Conservation (phyloP, 2,888 invertebrate genomes). For the Cataglyphis altisquamis region DNA sequence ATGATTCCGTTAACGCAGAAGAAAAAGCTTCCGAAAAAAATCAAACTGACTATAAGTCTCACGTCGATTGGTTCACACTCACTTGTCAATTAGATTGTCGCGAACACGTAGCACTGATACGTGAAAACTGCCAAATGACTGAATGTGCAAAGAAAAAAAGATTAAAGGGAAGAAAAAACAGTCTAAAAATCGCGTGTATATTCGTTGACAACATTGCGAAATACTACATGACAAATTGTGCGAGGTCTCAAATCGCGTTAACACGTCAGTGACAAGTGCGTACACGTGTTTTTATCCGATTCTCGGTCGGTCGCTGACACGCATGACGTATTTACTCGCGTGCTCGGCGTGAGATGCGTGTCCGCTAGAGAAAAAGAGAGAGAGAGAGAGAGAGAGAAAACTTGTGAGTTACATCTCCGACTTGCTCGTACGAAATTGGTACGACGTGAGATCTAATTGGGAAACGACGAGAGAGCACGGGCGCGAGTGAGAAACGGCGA, state of each 20-base stretch:
- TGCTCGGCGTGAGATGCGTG: slow-evolving; percentile 15
- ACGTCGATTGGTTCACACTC: not conserved
- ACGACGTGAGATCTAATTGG: slow-evolving; percentile 34
- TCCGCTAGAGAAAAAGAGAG: not conserved
- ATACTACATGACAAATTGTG: slow-evolving; percentile 32
- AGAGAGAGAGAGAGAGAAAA: not conserved
- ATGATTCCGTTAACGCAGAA: not conserved
- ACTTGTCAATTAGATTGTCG: not conserved
- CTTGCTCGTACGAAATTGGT: slow-evolving; percentile 9
- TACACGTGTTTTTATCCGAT: slow-evolving; percentile 49
- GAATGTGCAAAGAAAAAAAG: not conserved
- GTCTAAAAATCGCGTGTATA: not conserved
- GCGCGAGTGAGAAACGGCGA: not conserved
- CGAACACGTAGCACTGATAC: not conserved
- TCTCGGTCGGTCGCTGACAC: slow-evolving; percentile 39
- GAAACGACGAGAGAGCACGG: slow-evolving; percentile 3
- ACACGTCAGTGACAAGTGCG: slow-evolving; percentile 42
- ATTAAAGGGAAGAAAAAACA: not conserved
- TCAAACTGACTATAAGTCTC: not conserved
- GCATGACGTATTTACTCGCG: slow-evolving; percentile 45
- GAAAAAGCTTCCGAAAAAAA: not conserved
- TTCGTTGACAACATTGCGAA: slow-evolving; percentile 9
- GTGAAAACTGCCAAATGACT: not conserved
- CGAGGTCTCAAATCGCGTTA: slow-evolving; percentile 49
- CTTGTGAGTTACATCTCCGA: slow-evolving; percentile 1